phyloP scores from a whole-genome alignment of 1,140 invertebrate genomes.

The Anadara kagoshimensis region DNA sequence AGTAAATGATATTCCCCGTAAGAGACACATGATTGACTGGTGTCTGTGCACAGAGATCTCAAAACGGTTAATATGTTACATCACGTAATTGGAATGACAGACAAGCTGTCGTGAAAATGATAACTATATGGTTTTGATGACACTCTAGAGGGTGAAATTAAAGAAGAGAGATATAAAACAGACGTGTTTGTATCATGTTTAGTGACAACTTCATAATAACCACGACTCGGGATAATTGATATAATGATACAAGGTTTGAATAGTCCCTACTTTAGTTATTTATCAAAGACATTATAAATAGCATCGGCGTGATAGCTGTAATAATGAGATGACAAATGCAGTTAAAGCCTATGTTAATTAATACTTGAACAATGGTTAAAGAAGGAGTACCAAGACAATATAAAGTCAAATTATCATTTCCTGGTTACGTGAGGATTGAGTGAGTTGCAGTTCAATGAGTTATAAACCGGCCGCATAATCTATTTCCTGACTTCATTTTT shows the following conservation, averaged over 20 bases:
- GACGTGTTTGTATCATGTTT: conserved; percentile 13
- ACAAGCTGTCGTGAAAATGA: conserved; percentile 17
- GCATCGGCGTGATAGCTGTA: no score
- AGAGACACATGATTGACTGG: conserved; percentile 22
- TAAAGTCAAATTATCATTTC: no score
- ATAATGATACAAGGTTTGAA: conserved; percentile 4
- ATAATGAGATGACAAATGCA: no score
- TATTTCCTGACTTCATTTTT: no score
- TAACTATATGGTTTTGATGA: conserved; percentile 31
- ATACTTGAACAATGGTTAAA: no score
- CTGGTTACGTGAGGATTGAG: no score
- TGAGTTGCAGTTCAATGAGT: no score
- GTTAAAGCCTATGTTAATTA: no score
- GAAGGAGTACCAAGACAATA: no score
- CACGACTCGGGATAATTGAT: neutral
- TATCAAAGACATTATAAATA: neutral
- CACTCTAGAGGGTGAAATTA: conserved; percentile 22
- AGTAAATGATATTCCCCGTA: conserved; percentile 1
- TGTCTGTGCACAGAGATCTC: conserved; percentile 10
- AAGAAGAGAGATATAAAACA: conserved; percentile 20
- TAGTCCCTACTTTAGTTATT: conserved; percentile 1
- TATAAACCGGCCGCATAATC: no score
- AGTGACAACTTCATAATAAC: conserved; percentile 21
- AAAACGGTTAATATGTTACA: conserved; percentile 29
- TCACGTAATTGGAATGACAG: conserved; percentile 12